Percentiles rank a stretch among this genome's conserved stretches.
Conservation (phyloP, 2,113 vertebrate species). For the Melozone crissalis region DNA sequence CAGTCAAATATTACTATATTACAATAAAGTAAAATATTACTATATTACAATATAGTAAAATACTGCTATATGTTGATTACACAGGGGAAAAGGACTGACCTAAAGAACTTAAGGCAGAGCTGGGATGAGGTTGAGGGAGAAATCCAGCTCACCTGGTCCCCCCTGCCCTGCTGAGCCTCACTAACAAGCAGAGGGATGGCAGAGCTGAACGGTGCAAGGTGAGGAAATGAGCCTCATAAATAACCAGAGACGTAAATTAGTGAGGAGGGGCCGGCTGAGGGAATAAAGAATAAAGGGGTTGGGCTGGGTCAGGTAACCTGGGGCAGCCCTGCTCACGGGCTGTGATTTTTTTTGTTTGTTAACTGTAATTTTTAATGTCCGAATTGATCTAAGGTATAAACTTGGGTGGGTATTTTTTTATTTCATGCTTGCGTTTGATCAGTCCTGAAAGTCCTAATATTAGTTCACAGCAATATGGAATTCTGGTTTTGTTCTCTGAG, state of each 20-base stretch:
- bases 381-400: rapidly evolving
- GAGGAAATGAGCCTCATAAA: constrained; percentile 25
- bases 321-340: rapidly evolving
- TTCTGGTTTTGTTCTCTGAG: not conserved
- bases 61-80: rapidly evolving
- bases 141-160: not conserved
- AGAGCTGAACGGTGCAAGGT: not conserved
- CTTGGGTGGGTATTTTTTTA: not conserved
- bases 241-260: not conserved
- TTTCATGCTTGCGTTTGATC: not conserved
- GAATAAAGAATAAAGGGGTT: rapidly evolving
- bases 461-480: rapidly evolving
- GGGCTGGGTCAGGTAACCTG: rapidly evolving
- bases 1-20: too few relatives aligned
- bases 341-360: rapidly evolving
- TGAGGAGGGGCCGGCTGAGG: rapidly evolving
- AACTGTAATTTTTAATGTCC: not conserved
- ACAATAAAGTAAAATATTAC: too few relatives aligned
- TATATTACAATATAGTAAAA: not conserved
- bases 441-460: rapidly evolving
- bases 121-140: not conserved
- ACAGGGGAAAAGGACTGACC: rapidly evolving
- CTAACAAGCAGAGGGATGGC: not conserved
- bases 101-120: not conserved
- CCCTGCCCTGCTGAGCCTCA: not conserved